These are phyloP conservation scores for Tinamus major DNA, from an alignment of 2,797 vertebrate species.

Conservation along the genomic window DNA sequence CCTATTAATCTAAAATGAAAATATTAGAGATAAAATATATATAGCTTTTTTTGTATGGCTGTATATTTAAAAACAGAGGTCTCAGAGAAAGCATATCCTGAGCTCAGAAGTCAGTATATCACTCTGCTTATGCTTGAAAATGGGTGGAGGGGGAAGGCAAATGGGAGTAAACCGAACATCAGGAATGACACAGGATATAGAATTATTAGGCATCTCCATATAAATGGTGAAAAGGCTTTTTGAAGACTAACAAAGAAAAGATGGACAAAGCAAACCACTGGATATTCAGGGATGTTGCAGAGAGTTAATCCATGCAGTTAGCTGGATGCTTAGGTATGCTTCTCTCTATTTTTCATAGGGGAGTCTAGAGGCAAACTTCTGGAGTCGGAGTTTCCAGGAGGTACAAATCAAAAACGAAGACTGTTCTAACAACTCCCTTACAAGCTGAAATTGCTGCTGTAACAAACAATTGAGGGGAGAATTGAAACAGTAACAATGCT, in stretches of 20 bases:
- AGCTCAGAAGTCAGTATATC: not conserved
- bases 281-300: not conserved
- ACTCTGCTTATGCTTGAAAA: not conserved
- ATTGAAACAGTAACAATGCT: not conserved
- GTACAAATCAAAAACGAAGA: conserved; percentile 26
- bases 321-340: not conserved
- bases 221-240: conserved; percentile 29
- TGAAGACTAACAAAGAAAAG: conserved; percentile 1
- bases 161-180: conserved; percentile 3
- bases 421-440: not conserved
- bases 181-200: not conserved
- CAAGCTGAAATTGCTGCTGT: not conserved
- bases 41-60: not conserved
- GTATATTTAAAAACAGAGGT: conserved; percentile 9
- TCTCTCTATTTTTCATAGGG: not conserved
- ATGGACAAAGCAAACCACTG: conserved; percentile 3
- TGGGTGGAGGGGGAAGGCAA: not conserved
- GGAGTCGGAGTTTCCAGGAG: conserved; percentile 31
- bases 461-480: not conserved
- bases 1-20: conserved; percentile 39
- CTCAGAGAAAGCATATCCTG: not conserved
- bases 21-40: conserved; percentile 5
- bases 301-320: not conserved
- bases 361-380: not conserved
- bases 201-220: not conserved